Conservation (phyloP, 2,797 vertebrate genomes). For the Phataginus tricuspis region DNA sequence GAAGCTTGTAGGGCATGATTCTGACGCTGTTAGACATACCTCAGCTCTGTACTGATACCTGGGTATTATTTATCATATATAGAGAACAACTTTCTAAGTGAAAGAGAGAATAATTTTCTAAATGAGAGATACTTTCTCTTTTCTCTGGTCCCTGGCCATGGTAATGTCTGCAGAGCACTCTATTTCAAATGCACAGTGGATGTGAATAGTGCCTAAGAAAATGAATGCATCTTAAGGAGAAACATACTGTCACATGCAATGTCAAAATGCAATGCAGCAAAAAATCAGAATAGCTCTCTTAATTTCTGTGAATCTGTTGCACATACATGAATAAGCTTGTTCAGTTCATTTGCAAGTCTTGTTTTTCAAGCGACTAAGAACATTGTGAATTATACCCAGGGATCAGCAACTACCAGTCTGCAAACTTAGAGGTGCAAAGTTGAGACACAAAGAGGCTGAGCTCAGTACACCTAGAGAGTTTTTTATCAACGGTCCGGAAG, state of each 20-base stretch:
- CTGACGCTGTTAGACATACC: neutral
- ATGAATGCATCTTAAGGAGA: neutral
- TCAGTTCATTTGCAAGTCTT: neutral
- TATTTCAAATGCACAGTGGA: neutral
- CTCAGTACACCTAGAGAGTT: neutral
- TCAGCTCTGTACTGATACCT: neutral
- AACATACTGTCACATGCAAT: neutral
- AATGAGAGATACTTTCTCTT: slow-evolving; percentile 4
- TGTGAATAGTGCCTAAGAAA: neutral
- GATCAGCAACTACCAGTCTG: neutral
- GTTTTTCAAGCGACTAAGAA: neutral
- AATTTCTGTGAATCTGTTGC: neutral
- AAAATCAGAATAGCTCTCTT: neutral
- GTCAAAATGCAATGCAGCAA: slow-evolving; percentile 30
- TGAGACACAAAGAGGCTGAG: neutral
- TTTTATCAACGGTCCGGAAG: neutral
- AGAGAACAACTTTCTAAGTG: slow-evolving; percentile 36
- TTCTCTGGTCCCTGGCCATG: neutral
- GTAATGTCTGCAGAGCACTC: neutral
- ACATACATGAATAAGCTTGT: neutral
- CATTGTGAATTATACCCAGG: neutral
- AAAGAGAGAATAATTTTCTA: slow-evolving; percentile 38
- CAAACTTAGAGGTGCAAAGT: neutral
- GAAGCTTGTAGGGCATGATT: neutral
- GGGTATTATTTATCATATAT: neutral